Evolutionary conservation across 2,888 invertebrate species (phyloP), one percentile per base, ranked within the genome.

Genomic region (Fragum fragum): DNA sequence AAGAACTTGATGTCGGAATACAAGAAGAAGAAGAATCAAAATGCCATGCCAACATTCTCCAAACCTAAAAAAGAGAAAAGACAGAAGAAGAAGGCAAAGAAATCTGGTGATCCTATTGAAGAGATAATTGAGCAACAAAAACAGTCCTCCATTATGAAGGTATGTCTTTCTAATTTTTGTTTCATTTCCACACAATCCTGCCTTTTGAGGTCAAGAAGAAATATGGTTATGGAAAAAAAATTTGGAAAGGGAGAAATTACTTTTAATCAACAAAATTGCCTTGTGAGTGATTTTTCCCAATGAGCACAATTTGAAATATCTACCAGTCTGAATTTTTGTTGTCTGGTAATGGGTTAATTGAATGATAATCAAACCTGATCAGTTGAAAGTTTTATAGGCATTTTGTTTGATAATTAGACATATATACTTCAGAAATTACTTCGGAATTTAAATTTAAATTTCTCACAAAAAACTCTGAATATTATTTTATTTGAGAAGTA

Each of bases 91-190:
- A 83, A 81, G 66, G 73, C 66, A 16, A 66, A 23, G 23, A 86
- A 84, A 69, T 86, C 84, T 0, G 77, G 72, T 42, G 92, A 92
- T 75, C 87, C 88, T 6, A 90, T 91, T 7, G 93, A 93, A 39
- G 87, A 89, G 28, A 90, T 90, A 52, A 93, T 98, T 75, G 97
- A 97, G 91, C 97, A 97, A 89, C 97, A 98, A 92, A 96, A 97
- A 88, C 96, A 96, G 73, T 95, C 96, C 68, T 97, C 98, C 90
- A 97, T 98, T 82, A 96, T 97, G 86, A 98, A 97, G 96, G 98
- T 97, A 95, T 94, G n/a, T n/a, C 32, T n/a, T n/a, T n/a, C n/a
- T n/a, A n/a, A n/a, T n/a, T 42, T 42, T 42, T 42, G 42, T 11
- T 16, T 9, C 42, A 42, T 42, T 16, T 42, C 11, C 42, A 42